A percentile compares a stretch with the other conserved stretches of the same genome.
Evolutionary conservation across 2,888 invertebrate species (phyloP).

Genomic region (Adineta ricciae): DNA sequence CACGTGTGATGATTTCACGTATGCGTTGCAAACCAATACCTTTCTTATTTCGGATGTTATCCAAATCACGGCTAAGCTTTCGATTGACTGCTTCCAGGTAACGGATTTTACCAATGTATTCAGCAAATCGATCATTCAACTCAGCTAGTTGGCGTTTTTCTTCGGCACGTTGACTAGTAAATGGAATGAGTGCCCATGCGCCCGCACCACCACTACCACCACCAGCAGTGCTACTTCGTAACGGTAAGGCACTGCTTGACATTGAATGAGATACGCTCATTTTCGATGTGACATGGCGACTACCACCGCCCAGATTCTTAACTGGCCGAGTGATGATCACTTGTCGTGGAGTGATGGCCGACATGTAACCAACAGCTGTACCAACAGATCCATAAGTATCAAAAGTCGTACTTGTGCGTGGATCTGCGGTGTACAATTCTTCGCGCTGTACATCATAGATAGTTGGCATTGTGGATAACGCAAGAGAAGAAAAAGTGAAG

Average conservation of each 20-base stretch:
- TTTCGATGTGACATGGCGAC: neutral
- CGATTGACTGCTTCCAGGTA: slow-evolving; percentile 18
- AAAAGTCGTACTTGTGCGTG: neutral
- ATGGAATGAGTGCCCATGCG: neutral
- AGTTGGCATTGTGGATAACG: neutral
- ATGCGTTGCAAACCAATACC: slow-evolving; percentile 6
- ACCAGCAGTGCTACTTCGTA: neutral
- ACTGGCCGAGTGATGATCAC: slow-evolving; percentile 8
- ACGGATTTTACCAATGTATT: slow-evolving; percentile 17
- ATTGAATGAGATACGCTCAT: neutral
- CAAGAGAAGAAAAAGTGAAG: no score
- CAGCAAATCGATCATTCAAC: slow-evolving; percentile 20
- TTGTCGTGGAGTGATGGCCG: neutral
- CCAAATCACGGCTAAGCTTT: neutral
- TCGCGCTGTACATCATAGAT: slow-evolving; percentile 20
- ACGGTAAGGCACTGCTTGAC: neutral
- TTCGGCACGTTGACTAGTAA: slow-evolving; percentile 7
- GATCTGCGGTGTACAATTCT: neutral
- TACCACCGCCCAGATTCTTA: neutral
- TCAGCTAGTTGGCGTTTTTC: slow-evolving; percentile 23
- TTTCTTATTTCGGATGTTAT: slow-evolving; percentile 18
- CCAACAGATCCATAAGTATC: neutral
- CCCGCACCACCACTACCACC: neutral
- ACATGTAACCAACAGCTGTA: neutral
- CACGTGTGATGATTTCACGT: neutral